Base-by-base conservation (phyloP, 30 jellyfish, hydroid and myxozoan genomes). In the Chironex yamaguchii region DNA sequence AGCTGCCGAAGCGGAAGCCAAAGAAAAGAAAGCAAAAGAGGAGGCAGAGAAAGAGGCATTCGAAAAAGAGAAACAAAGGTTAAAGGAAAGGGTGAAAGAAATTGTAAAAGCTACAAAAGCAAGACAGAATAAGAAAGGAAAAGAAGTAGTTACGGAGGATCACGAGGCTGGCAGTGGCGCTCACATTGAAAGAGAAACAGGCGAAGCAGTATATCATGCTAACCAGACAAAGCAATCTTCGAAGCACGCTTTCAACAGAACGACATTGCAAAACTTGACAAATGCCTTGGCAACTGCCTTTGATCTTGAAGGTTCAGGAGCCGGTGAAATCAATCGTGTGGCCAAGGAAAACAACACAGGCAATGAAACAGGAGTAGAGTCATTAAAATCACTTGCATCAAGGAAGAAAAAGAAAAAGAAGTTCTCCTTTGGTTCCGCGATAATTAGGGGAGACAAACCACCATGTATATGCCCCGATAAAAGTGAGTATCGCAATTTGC, bases 381-480 rank as follows among this genome's bases (percentile, higher is more conserved):
- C 21, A 67, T 2, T 17, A n/a, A 67, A 67, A 67, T 31, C 67
- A 9, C 53, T 20, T 23, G 9, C 80, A 2, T 20, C 71, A 14
- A 1, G 42, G n/a, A 78, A 52, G 29, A 2, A 34, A 35, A 74
- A 84, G 85, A 85, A 71, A 67, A 90, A 84, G 33, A 78, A 70
- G 0, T 81, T 75, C 24, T 90, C 96, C 36, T 36, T 92, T 27
- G 98, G 97, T 11, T 49, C 98, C 2, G 92, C 91, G 1, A 88
- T 93, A 0, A 96, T 96, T 2, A 87, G 89, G 36, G 98, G 98
- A 31, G 96, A 77, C 9, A 93, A 93, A 28, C 98, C 98, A 25
- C 98, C 98, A 0, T 93, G 98, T 51, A 93, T 93, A 1, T 93
- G 98, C 49, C 98, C 98, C 6, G 98, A 93, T 48, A 93, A 93